A percentile compares a stretch with the other conserved stretches of the same genome.
Conservation (phyloP, 1,140 invertebrate species). For the Cryptotermes secundus region DNA sequence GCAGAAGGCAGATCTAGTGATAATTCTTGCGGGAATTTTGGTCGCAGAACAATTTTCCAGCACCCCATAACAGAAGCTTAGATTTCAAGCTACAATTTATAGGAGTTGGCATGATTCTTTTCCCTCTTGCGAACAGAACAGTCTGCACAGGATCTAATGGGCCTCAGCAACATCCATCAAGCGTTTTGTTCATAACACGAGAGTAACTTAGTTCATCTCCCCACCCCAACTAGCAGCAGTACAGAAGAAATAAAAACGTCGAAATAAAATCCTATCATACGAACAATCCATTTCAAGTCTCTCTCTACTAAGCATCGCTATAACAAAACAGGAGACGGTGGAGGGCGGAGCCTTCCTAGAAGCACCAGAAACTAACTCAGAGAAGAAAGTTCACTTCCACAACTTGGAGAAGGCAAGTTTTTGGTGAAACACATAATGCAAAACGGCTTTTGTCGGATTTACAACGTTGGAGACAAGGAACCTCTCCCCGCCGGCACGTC, state of each 20-base stretch:
- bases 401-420: slow-evolving; percentile 1
- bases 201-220: neutral
- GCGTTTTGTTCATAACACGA: neutral
- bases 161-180: neutral
- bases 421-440: slow-evolving; percentile 19
- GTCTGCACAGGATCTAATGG: neutral
- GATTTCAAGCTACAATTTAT: no score
- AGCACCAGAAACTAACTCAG: neutral
- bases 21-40: no score
- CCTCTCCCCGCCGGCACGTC: neutral
- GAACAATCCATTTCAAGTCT: neutral
- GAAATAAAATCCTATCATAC: slow-evolving; percentile 7
- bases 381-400: slow-evolving; percentile 6
- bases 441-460: slow-evolving; percentile 12
- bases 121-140: neutral
- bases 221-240: neutral
- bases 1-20: no score
- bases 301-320: neutral
- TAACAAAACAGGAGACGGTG: neutral
- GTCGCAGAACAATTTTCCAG: no score
- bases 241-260: neutral
- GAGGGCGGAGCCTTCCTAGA: neutral
- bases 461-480: neutral
- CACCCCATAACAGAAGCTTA: no score
- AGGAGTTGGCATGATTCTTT: no score